phyloP scores from a whole-genome alignment of 2,113 vertebrate genomes.

The Callaeas wilsoni region DNA sequence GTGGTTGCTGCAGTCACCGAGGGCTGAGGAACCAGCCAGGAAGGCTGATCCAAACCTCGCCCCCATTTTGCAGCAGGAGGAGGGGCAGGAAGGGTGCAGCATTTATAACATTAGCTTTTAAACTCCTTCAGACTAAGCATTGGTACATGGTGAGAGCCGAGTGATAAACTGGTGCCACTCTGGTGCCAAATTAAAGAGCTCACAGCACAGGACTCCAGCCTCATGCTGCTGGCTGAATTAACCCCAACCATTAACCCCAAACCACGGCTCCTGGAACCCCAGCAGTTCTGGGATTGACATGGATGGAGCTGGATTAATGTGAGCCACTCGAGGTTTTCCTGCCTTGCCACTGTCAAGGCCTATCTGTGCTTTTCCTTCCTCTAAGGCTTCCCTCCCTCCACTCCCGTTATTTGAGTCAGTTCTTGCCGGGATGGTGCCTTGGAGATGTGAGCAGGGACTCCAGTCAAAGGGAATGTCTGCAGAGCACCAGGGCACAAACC shows the following conservation, averaged over 20 bases:
- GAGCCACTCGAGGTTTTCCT: background rate
- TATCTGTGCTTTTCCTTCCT: background rate
- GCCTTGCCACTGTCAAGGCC: background rate
- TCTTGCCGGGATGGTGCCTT: background rate
- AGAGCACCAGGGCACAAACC: background rate
- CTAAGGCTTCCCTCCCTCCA: background rate
- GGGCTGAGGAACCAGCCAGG: background rate
- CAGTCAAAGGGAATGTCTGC: background rate
- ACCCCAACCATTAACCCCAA: too few species aligned
- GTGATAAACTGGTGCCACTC: background rate
- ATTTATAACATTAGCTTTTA: background rate
- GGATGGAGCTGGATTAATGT: background rate
- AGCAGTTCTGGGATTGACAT: rapidly evolving
- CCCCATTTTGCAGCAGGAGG: background rate
- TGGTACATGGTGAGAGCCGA: background rate
- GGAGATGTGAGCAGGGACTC: background rate
- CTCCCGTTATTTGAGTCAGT: background rate
- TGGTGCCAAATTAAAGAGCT: background rate
- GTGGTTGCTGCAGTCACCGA: background rate
- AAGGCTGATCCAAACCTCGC: background rate
- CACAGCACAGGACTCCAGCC: background rate
- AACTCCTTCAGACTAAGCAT: background rate
- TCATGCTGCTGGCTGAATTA: background rate
- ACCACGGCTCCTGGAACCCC: too few species aligned
- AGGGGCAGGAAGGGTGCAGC: background rate